Percentiles rank a stretch among this genome's conserved stretches.
Evolutionary conservation across 2,113 vertebrate species (phyloP).

Genomic region (Petrocephalus zakoni): DNA sequence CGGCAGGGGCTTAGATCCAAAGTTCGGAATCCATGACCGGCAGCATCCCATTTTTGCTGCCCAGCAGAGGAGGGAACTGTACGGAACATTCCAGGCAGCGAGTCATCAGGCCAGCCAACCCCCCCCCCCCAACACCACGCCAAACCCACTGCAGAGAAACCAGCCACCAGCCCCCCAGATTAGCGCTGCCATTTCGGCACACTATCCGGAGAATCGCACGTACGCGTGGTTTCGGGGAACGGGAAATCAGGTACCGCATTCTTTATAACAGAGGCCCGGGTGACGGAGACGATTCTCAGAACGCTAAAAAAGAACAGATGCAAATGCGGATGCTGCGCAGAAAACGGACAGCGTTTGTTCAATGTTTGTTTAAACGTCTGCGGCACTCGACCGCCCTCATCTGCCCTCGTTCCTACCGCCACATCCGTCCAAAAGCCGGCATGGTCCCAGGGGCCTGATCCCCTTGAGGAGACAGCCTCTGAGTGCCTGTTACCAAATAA

Average conservation of each 20-base stretch:
- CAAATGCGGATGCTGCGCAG: background rate
- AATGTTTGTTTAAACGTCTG: constrained; percentile 1
- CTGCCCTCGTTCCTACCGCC: background rate
- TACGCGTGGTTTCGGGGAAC: background rate
- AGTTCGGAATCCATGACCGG: background rate
- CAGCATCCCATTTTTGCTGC: background rate
- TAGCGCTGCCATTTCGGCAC: background rate
- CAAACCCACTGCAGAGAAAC: background rate
- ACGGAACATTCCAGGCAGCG: background rate
- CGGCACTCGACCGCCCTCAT: constrained; percentile 2
- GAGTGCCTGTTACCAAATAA: constrained; percentile 29
- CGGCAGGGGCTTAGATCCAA: background rate
- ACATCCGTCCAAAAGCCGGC: constrained; percentile 30
- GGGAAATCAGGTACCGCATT: background rate
- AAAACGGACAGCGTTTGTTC: background rate
- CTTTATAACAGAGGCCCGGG: no score
- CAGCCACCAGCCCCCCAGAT: background rate
- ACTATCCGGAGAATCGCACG: background rate
- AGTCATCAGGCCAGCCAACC: background rate
- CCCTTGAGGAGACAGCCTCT: constrained; percentile 10
- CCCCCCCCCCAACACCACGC: background rate
- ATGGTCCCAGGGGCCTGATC: background rate
- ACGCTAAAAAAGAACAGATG: background rate
- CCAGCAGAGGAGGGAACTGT: background rate
- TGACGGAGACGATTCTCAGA: background rate